Evolutionary conservation across 2,888 invertebrate species (phyloP).

Genomic region (Pandemis cinnamomeana): DNA sequence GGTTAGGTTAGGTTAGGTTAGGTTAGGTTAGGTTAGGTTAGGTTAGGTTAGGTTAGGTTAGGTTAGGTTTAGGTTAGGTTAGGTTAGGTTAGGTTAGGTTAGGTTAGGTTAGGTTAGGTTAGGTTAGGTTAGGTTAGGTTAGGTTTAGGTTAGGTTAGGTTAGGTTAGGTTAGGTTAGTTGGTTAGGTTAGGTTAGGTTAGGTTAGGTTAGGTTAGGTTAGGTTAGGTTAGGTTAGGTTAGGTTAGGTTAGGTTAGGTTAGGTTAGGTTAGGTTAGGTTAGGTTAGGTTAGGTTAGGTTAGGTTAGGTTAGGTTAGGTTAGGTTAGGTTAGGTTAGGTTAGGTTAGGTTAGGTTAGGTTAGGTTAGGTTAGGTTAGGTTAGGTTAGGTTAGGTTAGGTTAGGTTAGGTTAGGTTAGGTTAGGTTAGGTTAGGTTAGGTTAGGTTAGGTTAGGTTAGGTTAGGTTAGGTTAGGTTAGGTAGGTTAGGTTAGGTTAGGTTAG

Average conservation of each 20-base stretch:
- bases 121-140: constrained; percentile 41
- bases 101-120: constrained; percentile 43
- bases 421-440: constrained; percentile 39
- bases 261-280: constrained; percentile 38
- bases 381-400: constrained; percentile 39
- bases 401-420: constrained; percentile 41
- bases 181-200: constrained; percentile 34
- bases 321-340: constrained; percentile 38
- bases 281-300: constrained; percentile 39
- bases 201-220: constrained; percentile 22
- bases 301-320: constrained; percentile 36
- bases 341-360: constrained; percentile 39
- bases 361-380: constrained; percentile 34
- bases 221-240: constrained; percentile 25
- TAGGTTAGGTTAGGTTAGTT: constrained; percentile 40
- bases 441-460: constrained; percentile 41
- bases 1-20: constrained; percentile 43
- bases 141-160: constrained; percentile 43
- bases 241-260: constrained; percentile 28
- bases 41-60: constrained; percentile 42
- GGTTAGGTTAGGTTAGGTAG: constrained; percentile 39
- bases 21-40: constrained; percentile 42
- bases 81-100: constrained; percentile 42
- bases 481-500: constrained; percentile 33
- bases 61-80: constrained; percentile 42